These are phyloP conservation scores for Crocallis elinguaria DNA, from an alignment of 2,888 invertebrate genomes.

Conservation along the genomic window DNA sequence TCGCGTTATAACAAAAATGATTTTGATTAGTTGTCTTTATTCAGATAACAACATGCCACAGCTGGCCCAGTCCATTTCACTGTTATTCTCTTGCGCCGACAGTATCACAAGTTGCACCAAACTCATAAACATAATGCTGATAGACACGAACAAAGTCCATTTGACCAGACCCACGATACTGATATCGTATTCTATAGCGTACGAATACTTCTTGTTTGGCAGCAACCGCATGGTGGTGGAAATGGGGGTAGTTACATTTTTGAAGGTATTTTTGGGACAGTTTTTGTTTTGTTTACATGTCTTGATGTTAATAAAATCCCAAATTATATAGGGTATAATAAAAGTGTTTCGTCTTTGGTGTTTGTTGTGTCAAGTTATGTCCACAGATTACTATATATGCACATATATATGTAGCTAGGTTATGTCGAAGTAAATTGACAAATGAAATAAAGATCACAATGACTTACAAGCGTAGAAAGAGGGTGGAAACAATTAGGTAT, in stretches of 20 bases:
- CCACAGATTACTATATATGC: too few relatives aligned
- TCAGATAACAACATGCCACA: conserved; percentile 52
- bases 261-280: too few relatives aligned
- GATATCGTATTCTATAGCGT: conserved; percentile 46
- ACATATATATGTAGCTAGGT: too few relatives aligned
- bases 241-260: not conserved
- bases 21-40: not conserved
- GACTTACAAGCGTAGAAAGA: too few relatives aligned
- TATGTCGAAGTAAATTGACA: too few relatives aligned
- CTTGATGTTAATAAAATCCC: too few relatives aligned
- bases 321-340: too few relatives aligned
- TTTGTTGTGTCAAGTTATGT: too few relatives aligned
- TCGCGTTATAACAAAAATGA: not conserved
- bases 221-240: conserved; percentile 45
- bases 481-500: too few relatives aligned
- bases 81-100: conserved; percentile 42
- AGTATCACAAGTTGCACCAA: conserved; percentile 56
- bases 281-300: too few relatives aligned
- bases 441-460: too few relatives aligned
- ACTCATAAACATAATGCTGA: conserved; percentile 60
- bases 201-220: conserved; percentile 51
- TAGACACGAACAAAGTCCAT: conserved; percentile 49
- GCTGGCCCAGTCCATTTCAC: conserved; percentile 59
- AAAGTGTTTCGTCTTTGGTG: too few relatives aligned
- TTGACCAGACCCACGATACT: conserved; percentile 50